Evolutionary conservation across 2,113 vertebrate species (phyloP), one percentile per base, ranked within the genome.

Genomic region (Osmerus eperlanus): DNA sequence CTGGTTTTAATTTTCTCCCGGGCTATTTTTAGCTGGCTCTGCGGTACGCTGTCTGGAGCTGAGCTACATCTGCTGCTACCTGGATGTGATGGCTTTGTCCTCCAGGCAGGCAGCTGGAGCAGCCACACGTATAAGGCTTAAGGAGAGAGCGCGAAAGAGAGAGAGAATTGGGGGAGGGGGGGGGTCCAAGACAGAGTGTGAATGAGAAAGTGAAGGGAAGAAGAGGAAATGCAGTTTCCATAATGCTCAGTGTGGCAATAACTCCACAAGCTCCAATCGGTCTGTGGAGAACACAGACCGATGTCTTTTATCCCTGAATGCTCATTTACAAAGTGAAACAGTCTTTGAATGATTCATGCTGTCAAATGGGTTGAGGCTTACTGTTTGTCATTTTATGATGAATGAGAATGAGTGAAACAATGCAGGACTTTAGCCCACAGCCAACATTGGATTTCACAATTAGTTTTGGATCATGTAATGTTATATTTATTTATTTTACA

Each of bases 21-120:
- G 73, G 88, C 86, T 90, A 91, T 88, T 90, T 91, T 89, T 91
- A 90, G 87, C 85, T 68, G 72, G 61, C 65, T 56, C 69, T 68
- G 76, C 84, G 80, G 75, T 59, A 19, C 19, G 56, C 56, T 21
- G 18, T 59, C 19, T 21, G 69, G 47, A 70, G 81, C 87, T 86
- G 80, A 76, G 74, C 84, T 28, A 47, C 64, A 5, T 21, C 23
- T 14, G 60, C 23, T 21, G 41, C 28, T 67, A 67, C 65, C 65
- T 67, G 65, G 36, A n/a, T 52, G 29, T 12, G 63, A 18, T 9
- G 63, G 63, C 63, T 47, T 41, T 65, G 28, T 65, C 29, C 29
- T 18, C 41, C 41, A 47, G 41, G 41, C 41, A 47, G 9, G 41
- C 41, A 47, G 41, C 41, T 47, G 41, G 41, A 47, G 41, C 41